Percentiles rank a stretch among this genome's conserved stretches.
Conservation (phyloP, 2,113 vertebrate genomes). For the Chelonoidis abingdonii region DNA sequence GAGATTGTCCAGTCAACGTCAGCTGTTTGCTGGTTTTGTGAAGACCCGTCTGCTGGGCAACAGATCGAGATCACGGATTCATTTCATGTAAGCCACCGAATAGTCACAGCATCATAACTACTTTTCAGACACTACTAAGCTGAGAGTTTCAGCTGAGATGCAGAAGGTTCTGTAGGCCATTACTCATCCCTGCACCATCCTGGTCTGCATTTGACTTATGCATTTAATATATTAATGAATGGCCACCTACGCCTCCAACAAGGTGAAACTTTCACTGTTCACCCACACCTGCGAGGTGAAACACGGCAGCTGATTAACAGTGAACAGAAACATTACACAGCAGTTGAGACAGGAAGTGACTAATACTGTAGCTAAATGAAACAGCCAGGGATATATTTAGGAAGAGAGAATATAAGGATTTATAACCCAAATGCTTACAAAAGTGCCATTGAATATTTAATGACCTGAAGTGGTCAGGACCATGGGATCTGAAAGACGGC, state of each 20-base stretch:
- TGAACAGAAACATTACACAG: accelerated
- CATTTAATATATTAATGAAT: accelerated
- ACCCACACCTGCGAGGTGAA: neutral
- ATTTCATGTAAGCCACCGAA: neutral
- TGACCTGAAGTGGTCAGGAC: neutral
- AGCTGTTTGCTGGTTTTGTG: neutral
- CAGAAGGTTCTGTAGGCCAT: neutral
- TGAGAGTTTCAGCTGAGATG: neutral
- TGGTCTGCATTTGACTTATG: neutral
- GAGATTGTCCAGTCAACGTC: neutral
- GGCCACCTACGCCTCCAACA: accelerated
- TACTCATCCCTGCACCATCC: accelerated
- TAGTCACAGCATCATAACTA: neutral
- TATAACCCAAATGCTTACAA: neutral
- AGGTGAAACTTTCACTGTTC: neutral
- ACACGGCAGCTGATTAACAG: accelerated
- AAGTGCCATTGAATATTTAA: neutral
- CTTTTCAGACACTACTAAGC: neutral
- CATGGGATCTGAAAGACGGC: neutral
- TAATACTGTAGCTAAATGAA: neutral
- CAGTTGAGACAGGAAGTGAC: neutral
- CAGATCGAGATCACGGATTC: neutral
- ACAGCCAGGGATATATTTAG: accelerated
- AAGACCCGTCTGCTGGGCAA: neutral
- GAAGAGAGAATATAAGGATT: neutral